A percentile compares a stretch with the other conserved stretches of the same genome.
phyloP scores from a whole-genome alignment of 1,140 invertebrate genomes.

The Magallana gigas region DNA sequence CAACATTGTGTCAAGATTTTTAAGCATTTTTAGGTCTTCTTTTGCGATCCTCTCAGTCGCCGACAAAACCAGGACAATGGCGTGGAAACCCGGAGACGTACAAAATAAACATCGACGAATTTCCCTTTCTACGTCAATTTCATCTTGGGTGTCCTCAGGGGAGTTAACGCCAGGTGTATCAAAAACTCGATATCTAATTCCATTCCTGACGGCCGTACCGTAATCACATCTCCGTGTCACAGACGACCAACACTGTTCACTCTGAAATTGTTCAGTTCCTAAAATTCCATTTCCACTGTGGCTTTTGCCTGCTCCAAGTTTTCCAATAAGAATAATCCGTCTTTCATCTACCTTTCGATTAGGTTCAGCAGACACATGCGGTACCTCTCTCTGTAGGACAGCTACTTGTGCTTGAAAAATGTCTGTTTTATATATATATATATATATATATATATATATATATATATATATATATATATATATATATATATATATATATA shows the following conservation, averaged over 20 bases:
- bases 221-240: background rate
- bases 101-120: background rate
- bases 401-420: no score
- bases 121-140: background rate
- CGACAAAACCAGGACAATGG: background rate
- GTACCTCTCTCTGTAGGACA: no score
- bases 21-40: background rate
- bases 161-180: background rate
- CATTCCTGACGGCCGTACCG: background rate
- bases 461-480: no score
- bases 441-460: no score
- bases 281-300: background rate
- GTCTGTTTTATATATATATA: no score
- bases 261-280: background rate
- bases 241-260: background rate
- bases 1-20: background rate
- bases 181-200: background rate
- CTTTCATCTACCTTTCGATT: background rate
- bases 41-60: background rate
- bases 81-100: background rate
- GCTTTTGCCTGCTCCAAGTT: background rate
- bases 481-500: no score
- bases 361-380: no score
- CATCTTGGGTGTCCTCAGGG: background rate
- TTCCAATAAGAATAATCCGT: background rate